Conservation (phyloP, 1,140 invertebrate genomes). For the Camponotus vicinus region DNA sequence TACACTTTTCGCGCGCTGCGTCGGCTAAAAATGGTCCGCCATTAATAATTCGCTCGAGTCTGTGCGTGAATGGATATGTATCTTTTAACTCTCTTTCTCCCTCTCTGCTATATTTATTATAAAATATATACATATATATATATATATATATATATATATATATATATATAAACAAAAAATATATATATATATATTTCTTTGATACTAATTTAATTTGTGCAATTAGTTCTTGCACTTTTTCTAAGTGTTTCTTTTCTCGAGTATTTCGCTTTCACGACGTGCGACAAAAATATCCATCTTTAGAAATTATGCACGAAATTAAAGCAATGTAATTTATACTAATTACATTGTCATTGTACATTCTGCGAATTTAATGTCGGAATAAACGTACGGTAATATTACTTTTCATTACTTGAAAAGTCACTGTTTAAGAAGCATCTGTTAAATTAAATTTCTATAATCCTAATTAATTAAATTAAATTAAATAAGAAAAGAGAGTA, state of each 20-base stretch:
- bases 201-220: conserved; percentile 27
- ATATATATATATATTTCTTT: too few species aligned
- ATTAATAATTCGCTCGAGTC: conserved; percentile 15
- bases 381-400: conserved; percentile 1
- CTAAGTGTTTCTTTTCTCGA: background rate
- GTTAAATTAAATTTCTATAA: background rate
- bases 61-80: background rate
- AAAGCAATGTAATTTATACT: background rate
- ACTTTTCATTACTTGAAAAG: background rate
- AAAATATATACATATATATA: too few species aligned
- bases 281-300: background rate
- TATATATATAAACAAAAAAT: too few species aligned
- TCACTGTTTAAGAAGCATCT: background rate
- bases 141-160: too few species aligned
- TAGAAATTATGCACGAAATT: background rate
- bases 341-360: background rate
- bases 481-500: background rate
- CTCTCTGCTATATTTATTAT: too few species aligned
- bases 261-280: background rate
- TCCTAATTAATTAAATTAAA: background rate
- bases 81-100: background rate
- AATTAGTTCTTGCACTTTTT: conserved; percentile 13
- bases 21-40: conserved; percentile 3
- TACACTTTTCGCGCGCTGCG: background rate
- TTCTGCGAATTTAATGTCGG: background rate